Conservation (phyloP, 53 echinoderm and acorn worm genomes). For the Hippasteria phrygiana region DNA sequence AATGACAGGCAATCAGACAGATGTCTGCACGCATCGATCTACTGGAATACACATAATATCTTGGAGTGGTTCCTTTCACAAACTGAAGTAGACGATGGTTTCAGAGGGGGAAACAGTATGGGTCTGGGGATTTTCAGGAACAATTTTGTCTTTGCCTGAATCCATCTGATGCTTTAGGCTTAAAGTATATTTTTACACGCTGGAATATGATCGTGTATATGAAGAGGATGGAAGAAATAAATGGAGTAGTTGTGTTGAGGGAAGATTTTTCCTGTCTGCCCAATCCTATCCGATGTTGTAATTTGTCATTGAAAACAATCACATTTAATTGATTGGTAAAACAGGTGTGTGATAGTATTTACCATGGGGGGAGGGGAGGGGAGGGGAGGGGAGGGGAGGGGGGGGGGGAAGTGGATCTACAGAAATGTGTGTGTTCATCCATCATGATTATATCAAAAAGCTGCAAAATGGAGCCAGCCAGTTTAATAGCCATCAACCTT, state of each 20-base stretch:
- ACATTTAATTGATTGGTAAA: neutral
- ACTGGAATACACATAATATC: neutral
- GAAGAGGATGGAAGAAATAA: too few relatives aligned
- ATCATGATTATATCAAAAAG: neutral
- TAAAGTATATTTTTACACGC: neutral
- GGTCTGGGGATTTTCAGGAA: neutral
- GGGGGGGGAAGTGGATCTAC: neutral
- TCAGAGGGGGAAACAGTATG: neutral
- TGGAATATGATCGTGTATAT: neutral
- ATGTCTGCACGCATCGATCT: neutral
- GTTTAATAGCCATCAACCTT: neutral
- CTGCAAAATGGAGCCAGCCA: neutral
- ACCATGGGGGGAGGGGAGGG: neutral
- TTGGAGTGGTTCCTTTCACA: neutral
- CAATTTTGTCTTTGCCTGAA: neutral
- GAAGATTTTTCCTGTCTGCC: neutral
- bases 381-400: neutral
- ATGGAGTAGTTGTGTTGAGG: too few relatives aligned
- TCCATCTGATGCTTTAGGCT: neutral
- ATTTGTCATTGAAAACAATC: constrained; percentile 4
- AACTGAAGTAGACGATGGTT: neutral
- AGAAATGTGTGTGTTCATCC: neutral
- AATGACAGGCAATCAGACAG: constrained; percentile 25
- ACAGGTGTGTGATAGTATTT: constrained; percentile 1
- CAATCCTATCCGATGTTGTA: neutral